Evolutionary conservation across 2,888 invertebrate genomes (phyloP), one percentile per base, ranked within the genome.

Genomic region (Lepas anatifera): DNA sequence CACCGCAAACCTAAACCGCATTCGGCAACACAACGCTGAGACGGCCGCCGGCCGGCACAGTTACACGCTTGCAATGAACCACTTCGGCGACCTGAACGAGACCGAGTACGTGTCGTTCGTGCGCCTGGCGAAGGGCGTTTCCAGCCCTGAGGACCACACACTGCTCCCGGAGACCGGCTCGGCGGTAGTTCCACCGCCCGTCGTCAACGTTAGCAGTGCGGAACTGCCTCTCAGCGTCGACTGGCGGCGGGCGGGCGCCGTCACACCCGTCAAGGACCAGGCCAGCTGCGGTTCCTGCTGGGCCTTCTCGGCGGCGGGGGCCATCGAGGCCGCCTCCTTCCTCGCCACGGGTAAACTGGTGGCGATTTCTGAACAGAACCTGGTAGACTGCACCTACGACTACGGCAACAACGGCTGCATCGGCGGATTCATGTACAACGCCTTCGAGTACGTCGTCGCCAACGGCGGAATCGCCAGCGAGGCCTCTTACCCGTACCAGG

Each of bases 201-300:
- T n/a, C n/a, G n/a, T n/a, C n/a, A n/a, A n/a, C n/a, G n/a, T n/a
- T n/a, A n/a, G n/a, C n/a, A n/a, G n/a, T n/a, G n/a, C n/a, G n/a
- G n/a, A n/a, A n/a, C 74, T 92, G 39, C 95, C 95, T 0, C 80
- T 81, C 0, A 85, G 85, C 71, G 95, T 90, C 79, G 96, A 96
- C 79, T 96, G 96, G 96, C 84, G 95, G 67, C 83, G 87, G 8
- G 85, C 87, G 73, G 86, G 85, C 69, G 92, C 85, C 1, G 92
- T 96, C 4, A 92, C 95, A 0, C 84, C 86, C 69, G 95, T 96
- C 0, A 96, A 96, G 79, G 85, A 96, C 81, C 96, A 96, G 80
- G 83, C 29, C 27, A 27, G 29, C 29, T 52, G 52, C 52, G 52
- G 52, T 29, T 52, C 52, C 16, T 52, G 52, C 52, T 52, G 52